phyloP scores from a whole-genome alignment of 1,140 invertebrate genomes.

The Nilaparvata lugens region DNA sequence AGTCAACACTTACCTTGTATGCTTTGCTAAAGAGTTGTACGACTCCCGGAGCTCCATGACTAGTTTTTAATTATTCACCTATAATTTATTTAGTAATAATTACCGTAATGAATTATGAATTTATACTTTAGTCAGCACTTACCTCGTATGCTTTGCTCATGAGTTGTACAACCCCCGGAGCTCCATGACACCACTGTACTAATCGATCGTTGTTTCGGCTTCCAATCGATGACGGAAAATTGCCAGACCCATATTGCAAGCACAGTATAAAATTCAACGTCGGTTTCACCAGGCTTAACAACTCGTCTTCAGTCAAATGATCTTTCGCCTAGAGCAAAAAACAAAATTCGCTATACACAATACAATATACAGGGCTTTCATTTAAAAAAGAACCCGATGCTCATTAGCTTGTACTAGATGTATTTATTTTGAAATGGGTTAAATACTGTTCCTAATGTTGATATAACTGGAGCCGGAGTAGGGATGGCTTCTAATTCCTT shows the following conservation, averaged over 20 bases:
- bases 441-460: no score
- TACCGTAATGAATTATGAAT: constrained; percentile 5
- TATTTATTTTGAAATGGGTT: no score
- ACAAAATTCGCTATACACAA: no score
- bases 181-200: constrained; percentile 94
- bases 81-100: no score
- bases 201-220: constrained; percentile 59
- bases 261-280: constrained; percentile 53
- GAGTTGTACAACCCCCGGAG: constrained; percentile 74
- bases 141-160: constrained; percentile 69
- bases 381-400: no score
- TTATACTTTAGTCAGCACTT: constrained; percentile 17
- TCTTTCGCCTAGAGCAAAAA: constrained; percentile 38
- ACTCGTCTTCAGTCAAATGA: constrained; percentile 43
- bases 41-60: constrained; percentile 87
- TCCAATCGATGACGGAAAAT: constrained; percentile 74
- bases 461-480: no score
- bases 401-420: no score
- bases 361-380: no score
- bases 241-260: constrained; percentile 62
- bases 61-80: no score
- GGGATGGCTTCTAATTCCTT: no score
- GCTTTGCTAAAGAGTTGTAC: constrained; percentile 65
- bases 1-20: constrained; percentile 49
- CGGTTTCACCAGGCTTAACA: constrained; percentile 46